Base-by-base conservation (phyloP, 92 coral and sea anemone genomes). In the Metridium senile region DNA sequence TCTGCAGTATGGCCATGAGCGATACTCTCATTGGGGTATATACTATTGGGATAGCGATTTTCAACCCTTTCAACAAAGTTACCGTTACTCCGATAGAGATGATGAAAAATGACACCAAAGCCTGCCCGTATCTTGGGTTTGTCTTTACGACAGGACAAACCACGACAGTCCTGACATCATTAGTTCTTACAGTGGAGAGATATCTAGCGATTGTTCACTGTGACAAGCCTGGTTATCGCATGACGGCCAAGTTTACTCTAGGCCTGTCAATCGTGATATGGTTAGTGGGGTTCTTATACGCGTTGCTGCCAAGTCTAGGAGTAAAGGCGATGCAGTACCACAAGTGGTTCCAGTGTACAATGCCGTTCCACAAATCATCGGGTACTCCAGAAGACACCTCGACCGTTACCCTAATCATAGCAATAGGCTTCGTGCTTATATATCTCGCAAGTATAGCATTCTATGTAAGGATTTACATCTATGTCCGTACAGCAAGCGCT, bases 271-370 rank as follows among this genome's bases (percentile, higher is more conserved):
- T 67, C 0, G 35, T 76, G 16, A 71, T 73, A 8, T 86, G 91
- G 91, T 26, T 72, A 18, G 22, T 59, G 18, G 80, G 84, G 8
- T n/a, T 72, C 23, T 11, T 70, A 29, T 82, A 69, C 33, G 91
- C 91, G 17, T 32, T 85, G 26, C 77, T 82, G 33, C 91, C 91
- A 13, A 26, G 71, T 29, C 25, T 86, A 21, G 91, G 91, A 2
- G 81, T 82, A 22, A 13, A 72, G 22, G 33, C 52, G 47, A 65
- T 86, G 20, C 81, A 86, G 63, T 86, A 86, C 59, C 91, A 82
- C 76, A 86, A 82, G 66, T 87, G 87, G 87, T 87, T 87, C 64
- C 91, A 87, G 68, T 87, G 91, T 22, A 87, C 91, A 9, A 77
- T 87, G 91, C 91, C 91, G 7, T 87, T 82, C 29, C 87, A 87